Percentiles rank a stretch among this genome's conserved stretches.
Conservation (phyloP, 2,888 invertebrate genomes). For the Poecilus cupreus region DNA sequence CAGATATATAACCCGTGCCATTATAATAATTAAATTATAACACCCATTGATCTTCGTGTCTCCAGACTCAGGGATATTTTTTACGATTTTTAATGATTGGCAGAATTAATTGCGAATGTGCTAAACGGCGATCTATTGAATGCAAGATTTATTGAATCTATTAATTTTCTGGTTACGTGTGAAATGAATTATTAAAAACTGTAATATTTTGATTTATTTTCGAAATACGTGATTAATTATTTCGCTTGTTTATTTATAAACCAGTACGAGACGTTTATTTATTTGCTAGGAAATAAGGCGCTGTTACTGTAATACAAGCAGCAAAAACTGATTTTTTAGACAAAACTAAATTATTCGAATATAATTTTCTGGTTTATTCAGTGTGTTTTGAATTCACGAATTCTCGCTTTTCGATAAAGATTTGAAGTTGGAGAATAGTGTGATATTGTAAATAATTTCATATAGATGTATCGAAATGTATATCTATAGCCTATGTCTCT, state of each 20-base stretch:
- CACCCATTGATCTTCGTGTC: conserved; percentile 29
- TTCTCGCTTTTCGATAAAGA: no score
- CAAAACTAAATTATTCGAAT: no score
- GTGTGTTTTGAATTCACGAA: no score
- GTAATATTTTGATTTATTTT: conserved; percentile 32
- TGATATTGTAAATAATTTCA: no score
- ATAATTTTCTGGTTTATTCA: no score
- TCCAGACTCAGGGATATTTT: neutral
- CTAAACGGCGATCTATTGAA: conserved; percentile 5
- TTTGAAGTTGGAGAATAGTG: no score
- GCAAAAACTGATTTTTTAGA: no score
- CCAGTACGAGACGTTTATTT: neutral
- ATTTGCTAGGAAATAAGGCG: no score
- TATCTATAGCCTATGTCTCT: no score
- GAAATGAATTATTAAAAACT: conserved; percentile 28
- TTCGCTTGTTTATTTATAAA: neutral
- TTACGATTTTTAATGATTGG: conserved; percentile 20
- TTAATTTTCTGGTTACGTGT: conserved; percentile 28
- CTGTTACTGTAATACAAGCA: no score
- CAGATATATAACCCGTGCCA: conserved; percentile 38
- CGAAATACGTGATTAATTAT: neutral
- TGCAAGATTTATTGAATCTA: conserved; percentile 22
- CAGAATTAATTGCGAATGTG: conserved; percentile 12
- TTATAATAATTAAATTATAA: conserved; percentile 42
- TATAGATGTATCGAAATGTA: no score